Evolutionary conservation across 2,113 vertebrate genomes (phyloP).

Genomic region (Patagioenas fasciata): DNA sequence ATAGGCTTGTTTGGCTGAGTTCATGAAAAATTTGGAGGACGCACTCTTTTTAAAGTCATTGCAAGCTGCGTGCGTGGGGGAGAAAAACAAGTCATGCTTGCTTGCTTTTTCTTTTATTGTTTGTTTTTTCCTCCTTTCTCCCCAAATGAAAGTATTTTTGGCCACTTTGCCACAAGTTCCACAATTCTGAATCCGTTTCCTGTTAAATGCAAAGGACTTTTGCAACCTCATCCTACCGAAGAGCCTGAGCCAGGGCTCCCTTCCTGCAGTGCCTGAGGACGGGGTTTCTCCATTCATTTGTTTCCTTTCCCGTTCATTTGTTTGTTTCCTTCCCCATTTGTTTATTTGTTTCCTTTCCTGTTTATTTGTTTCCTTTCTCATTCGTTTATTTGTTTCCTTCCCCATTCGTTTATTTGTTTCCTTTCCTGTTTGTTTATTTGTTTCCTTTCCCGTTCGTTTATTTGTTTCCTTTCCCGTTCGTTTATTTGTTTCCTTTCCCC

Average conservation of each 20-base stretch:
- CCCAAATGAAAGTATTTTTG: not conserved
- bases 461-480: no score
- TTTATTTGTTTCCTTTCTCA: no score
- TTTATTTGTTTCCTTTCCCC: no score
- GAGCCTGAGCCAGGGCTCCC: fast-evolving
- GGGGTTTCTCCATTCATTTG: not conserved
- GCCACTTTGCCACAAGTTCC: not conserved
- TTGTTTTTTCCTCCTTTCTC: not conserved
- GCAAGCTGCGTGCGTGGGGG: not conserved
- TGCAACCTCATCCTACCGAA: not conserved
- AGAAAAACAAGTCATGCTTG: not conserved
- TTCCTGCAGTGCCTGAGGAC: fast-evolving
- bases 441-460: no score
- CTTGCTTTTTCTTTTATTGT: not conserved
- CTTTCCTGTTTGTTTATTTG: no score
- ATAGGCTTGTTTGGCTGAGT: not conserved
- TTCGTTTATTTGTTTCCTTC: no score
- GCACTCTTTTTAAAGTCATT: not conserved
- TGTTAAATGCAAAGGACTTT: not conserved
- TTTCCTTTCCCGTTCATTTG: no score
- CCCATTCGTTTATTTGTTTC: no score
- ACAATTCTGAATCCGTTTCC: not conserved
- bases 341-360: no score
- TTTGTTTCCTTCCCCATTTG: no score
- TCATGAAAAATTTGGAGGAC: not conserved